phyloP scores from a whole-genome alignment of 2,113 vertebrate species.

The Ammodytes dubius region DNA sequence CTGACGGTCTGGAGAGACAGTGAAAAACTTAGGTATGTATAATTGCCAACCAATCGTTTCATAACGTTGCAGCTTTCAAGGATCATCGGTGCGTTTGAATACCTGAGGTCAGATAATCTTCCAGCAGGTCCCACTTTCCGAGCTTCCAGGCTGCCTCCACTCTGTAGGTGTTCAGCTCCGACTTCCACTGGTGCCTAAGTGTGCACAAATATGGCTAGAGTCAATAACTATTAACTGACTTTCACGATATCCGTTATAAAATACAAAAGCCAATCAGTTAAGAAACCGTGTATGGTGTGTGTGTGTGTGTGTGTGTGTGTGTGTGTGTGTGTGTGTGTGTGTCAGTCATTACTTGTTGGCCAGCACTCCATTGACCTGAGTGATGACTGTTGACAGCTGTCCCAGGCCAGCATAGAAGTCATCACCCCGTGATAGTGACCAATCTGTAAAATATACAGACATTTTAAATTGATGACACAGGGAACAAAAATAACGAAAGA shows the following conservation, averaged over 20 bases:
- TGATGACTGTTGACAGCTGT: constrained; percentile 96
- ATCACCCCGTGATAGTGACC: constrained; percentile 97
- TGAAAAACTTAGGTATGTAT: not conserved
- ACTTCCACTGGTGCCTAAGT: constrained; percentile 93
- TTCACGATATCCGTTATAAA: not conserved
- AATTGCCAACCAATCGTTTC: not conserved
- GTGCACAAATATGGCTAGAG: not conserved
- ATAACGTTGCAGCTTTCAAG: not conserved
- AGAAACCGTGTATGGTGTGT: not conserved
- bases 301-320: not conserved
- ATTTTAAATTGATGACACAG: not conserved
- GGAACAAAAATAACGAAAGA: not conserved
- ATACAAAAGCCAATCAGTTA: not conserved
- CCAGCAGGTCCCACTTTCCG: constrained; percentile 94
- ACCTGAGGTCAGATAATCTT: constrained; percentile 95
- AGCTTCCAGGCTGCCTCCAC: constrained; percentile 99
- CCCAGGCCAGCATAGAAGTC: constrained; percentile 98
- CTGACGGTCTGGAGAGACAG: constrained; percentile 85
- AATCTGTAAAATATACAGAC: constrained; percentile 83
- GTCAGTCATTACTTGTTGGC: constrained; percentile 92
- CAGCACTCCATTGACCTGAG: constrained; percentile 96
- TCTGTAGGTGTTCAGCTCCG: constrained; percentile 95
- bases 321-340: not conserved
- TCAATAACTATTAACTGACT: not conserved
- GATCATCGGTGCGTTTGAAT: constrained; percentile 7